A percentile compares a stretch with the other conserved stretches of the same genome.
These are phyloP conservation scores for Lordiphosa andalusiaca DNA, from an alignment of 2,888 invertebrate species.

Conservation along the genomic window DNA sequence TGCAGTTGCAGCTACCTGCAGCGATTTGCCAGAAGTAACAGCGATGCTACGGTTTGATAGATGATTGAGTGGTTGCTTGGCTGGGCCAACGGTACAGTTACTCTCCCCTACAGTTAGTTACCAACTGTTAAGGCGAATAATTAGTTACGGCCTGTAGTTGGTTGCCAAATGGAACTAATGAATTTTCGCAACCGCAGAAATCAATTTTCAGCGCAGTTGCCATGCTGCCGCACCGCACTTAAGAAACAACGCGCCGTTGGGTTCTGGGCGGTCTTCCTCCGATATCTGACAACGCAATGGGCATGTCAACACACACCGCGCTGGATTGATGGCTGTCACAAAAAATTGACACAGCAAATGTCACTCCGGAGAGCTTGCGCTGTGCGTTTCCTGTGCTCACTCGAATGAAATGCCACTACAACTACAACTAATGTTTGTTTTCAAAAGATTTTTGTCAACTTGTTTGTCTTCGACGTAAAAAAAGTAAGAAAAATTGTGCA, in stretches of 20 bases:
- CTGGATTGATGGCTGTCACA: constrained; percentile 69
- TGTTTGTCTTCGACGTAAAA: constrained; percentile 37
- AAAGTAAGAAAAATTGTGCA: constrained; percentile 23
- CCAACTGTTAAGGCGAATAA: constrained; percentile 26
- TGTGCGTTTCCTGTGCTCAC: constrained; percentile 28
- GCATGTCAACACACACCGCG: constrained; percentile 51
- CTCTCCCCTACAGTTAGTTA: constrained; percentile 26
- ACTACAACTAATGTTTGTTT: constrained; percentile 58
- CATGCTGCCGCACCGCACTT: constrained; percentile 57
- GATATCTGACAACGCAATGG: constrained; percentile 30
- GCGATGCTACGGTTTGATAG: constrained; percentile 37
- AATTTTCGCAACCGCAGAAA: constrained; percentile 56
- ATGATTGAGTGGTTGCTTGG: constrained; percentile 50
- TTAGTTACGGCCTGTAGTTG: constrained; percentile 33
- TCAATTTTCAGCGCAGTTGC: constrained; percentile 54
- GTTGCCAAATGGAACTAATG: constrained; percentile 46
- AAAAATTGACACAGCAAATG: constrained; percentile 71
- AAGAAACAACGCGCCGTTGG: constrained; percentile 30
- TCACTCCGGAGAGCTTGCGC: constrained; percentile 41
- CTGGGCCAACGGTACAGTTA: constrained; percentile 1
- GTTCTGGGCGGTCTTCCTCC: constrained; percentile 62
- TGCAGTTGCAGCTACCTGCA: constrained; percentile 32
- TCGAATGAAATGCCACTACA: constrained; percentile 28
- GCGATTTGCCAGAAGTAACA: constrained; percentile 38
- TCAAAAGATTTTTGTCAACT: constrained; percentile 67